Percentiles rank a stretch among this genome's conserved stretches.
Conservation (phyloP, 2,113 vertebrate species). For the Syrmaticus mikado region DNA sequence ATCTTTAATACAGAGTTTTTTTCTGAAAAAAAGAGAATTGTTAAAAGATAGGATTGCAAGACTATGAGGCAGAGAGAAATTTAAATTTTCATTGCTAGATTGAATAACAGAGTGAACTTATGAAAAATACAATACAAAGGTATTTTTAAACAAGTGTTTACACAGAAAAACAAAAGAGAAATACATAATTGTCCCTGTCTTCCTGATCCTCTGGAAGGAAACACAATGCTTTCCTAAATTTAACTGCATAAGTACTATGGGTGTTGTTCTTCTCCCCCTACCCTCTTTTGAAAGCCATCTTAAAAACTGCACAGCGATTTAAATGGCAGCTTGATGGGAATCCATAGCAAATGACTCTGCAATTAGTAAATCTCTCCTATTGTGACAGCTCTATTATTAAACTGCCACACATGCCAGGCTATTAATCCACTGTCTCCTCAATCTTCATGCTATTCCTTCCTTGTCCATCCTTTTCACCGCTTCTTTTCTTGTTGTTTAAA, state of each 20-base stretch:
- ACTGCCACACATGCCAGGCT: conserved; percentile 72
- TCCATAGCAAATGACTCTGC: conserved; percentile 69
- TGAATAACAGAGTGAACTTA: too few relatives aligned
- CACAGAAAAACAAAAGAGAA: neutral
- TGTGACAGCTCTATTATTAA: conserved; percentile 80
- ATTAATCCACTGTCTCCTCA: conserved; percentile 73
- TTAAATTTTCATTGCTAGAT: too few relatives aligned
- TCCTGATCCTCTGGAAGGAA: neutral
- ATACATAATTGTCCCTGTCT: neutral
- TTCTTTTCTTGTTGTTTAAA: neutral
- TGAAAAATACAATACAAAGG: neutral
- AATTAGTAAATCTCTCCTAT: conserved; percentile 78
- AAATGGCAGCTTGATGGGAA: conserved; percentile 75
- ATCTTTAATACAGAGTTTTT: too few relatives aligned
- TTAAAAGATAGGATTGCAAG: too few relatives aligned
- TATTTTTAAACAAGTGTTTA: neutral
- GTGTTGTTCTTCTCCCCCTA: neutral
- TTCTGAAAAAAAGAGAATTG: too few relatives aligned
- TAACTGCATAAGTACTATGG: conserved; percentile 20
- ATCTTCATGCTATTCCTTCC: conserved; percentile 36
- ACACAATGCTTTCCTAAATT: conserved; percentile 36
- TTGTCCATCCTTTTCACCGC: conserved; percentile 6
- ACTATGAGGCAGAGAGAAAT: too few relatives aligned
- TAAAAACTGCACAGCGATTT: conserved; percentile 38
- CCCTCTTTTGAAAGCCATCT: conserved; percentile 14